Evolutionary conservation across 2,797 vertebrate species (phyloP).

Genomic region (Mycteria americana): DNA sequence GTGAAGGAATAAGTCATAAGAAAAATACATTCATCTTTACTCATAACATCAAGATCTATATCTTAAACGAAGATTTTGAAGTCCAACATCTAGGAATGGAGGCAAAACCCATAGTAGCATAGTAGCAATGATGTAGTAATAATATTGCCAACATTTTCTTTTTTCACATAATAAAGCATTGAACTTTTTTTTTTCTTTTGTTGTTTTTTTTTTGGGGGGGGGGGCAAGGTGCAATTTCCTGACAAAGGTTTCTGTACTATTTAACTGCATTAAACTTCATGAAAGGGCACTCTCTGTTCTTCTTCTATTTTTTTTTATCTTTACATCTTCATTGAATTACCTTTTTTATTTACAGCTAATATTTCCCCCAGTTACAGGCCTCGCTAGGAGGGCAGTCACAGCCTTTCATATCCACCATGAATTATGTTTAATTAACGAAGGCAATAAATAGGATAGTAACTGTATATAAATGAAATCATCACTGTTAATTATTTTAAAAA

Average conservation of each 20-base stretch:
- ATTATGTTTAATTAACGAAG: neutral
- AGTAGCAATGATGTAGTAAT: neutral
- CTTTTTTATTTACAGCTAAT: constrained; percentile 13
- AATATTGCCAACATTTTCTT: neutral
- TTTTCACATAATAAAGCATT: neutral
- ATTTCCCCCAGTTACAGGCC: neutral
- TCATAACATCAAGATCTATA: neutral
- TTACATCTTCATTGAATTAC: constrained; percentile 22
- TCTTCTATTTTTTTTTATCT: constrained; percentile 36
- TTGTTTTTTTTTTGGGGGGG: neutral
- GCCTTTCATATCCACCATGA: constrained; percentile 20
- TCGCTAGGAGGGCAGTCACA: neutral
- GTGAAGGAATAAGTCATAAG: neutral
- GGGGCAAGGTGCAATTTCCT: neutral
- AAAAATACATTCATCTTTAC: neutral
- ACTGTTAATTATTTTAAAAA: neutral
- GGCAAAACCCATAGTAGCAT: neutral
- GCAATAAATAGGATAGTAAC: neutral
- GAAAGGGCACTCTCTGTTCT: neutral
- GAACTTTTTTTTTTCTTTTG: too few relatives aligned
- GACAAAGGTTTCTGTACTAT: neutral
- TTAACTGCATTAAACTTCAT: neutral
- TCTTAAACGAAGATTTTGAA: neutral
- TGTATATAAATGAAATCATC: neutral
- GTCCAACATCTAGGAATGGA: neutral